Evolutionary conservation across 2,797 vertebrate species (phyloP).

Genomic region (Neosilurus mollespiculum): DNA sequence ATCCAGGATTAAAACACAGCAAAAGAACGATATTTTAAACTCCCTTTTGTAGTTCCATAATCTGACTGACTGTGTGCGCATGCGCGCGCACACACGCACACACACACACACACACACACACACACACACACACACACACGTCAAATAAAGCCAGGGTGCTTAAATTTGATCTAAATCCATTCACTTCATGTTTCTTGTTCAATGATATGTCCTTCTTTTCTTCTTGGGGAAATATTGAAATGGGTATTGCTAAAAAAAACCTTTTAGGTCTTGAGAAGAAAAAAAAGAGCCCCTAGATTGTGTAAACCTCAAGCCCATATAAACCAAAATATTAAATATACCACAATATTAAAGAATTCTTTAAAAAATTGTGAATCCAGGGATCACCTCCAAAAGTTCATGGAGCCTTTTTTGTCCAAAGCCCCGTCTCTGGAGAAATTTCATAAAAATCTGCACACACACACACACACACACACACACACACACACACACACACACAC

Average conservation of each 20-base stretch:
- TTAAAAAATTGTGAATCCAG: too few species aligned
- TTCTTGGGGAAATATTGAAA: neutral
- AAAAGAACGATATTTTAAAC: conserved; percentile 68
- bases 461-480: too few species aligned
- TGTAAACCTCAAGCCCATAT: too few species aligned
- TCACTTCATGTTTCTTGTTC: conserved; percentile 13
- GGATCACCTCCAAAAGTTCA: too few species aligned
- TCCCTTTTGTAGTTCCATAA: conserved; percentile 67
- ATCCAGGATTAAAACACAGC: conserved; percentile 73
- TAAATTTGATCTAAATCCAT: conserved; percentile 31
- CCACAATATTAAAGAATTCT: too few species aligned
- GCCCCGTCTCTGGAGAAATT: too few species aligned
- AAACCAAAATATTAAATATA: too few species aligned
- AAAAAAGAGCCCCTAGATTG: too few species aligned
- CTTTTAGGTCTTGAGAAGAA: too few species aligned
- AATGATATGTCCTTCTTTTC: neutral
- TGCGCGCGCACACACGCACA: neutral
- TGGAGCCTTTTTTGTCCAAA: too few species aligned
- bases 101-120: conserved; percentile 18
- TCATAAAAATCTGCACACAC: too few species aligned
- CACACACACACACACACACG: neutral
- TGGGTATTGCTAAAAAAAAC: neutral
- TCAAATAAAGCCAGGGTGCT: conserved; percentile 24
- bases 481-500: conserved; percentile 7
- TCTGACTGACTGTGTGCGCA: conserved; percentile 32